Base-by-base conservation (phyloP, 64 coral and sea anemone genomes). In the Montipora efflorescens region DNA sequence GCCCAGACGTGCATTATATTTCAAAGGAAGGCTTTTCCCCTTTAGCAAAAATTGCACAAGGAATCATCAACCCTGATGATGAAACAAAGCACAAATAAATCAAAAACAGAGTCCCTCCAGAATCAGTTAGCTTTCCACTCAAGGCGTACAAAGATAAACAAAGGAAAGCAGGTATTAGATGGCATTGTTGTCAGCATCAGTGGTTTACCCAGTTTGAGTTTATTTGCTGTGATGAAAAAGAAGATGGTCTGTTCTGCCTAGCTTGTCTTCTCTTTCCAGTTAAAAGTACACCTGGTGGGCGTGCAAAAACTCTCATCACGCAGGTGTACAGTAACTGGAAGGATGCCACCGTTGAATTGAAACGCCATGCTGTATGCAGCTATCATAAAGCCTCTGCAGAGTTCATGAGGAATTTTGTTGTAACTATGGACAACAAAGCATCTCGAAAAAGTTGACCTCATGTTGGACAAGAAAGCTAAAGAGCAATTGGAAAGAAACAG, bases 301-400 rank as follows among this genome's bases (percentile, higher is more conserved):
- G 79, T 75, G 92, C 87, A 55, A 62, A 70, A 61, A 75, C 80
- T 16, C 92, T 94, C 20, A 82, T 89, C 51, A 89, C 21, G 19
- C 19, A 64, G 6, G 66, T 87, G 13, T 94, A 94, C 68, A 77
- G 53, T 47, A 90, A 84, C 47, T 94, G 87, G 87, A 94, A 94
- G 75, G 18, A 94, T 90, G 93, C 74, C 4, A 94, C 71, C 50
- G 86, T 23, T 25, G 79, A 83, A 50, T 94, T 90, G 15, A 21
- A 58, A 20, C 81, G 82, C 75, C 85, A 94, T 85, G 67, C 57
- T 57, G 77, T 83, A 51, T 79, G 81, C 48, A 45, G 83, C 19
- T 94, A 94, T 64, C 92, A 93, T 88, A 75, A 73, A 74, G 79
- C 89, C 66, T 94, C 93, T 61, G 82, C 81, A 87, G 59, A 68